Evolutionary conservation across 1,140 invertebrate genomes (phyloP).

Genomic region (Theocolax elegans): DNA sequence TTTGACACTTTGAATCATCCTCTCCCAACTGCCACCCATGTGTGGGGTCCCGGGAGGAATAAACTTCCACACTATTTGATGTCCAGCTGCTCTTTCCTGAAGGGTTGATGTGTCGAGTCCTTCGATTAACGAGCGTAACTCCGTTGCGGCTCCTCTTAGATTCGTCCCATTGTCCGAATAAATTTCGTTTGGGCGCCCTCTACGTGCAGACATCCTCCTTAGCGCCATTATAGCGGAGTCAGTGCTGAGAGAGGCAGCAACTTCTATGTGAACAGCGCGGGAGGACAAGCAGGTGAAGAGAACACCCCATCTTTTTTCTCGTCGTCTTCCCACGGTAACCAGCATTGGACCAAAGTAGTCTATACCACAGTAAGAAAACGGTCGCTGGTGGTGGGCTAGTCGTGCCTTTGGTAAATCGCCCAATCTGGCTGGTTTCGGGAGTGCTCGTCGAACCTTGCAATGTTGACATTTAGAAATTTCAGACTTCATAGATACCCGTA

Average conservation of each 20-base stretch:
- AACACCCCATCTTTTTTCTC: slow-evolving; percentile 53
- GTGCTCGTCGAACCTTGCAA: background rate
- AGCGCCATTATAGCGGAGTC: slow-evolving; percentile 48
- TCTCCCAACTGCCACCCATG: slow-evolving; percentile 10
- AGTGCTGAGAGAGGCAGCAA: slow-evolving; percentile 40
- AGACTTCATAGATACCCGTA: slow-evolving; percentile 30
- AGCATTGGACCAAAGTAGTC: slow-evolving; percentile 55
- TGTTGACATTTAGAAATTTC: background rate
- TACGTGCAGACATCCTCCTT: slow-evolving; percentile 44
- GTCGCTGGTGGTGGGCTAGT: slow-evolving; percentile 31
- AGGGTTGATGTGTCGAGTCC: slow-evolving; percentile 20
- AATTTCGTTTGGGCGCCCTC: slow-evolving; percentile 35
- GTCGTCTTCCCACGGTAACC: slow-evolving; percentile 43
- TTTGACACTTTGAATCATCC: background rate
- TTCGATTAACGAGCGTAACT: background rate
- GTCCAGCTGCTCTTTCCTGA: background rate
- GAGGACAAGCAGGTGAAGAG: slow-evolving; percentile 55
- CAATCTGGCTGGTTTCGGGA: slow-evolving; percentile 35
- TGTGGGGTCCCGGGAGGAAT: background rate
- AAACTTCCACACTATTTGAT: slow-evolving; percentile 5
- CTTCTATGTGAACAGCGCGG: slow-evolving; percentile 48
- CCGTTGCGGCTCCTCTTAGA: slow-evolving; percentile 10
- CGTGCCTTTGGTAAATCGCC: slow-evolving; percentile 18
- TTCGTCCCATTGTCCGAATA: slow-evolving; percentile 54
- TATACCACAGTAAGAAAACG: slow-evolving; percentile 50